Conservation (phyloP, 2,888 invertebrate genomes). For the Agriotes lineatus region DNA sequence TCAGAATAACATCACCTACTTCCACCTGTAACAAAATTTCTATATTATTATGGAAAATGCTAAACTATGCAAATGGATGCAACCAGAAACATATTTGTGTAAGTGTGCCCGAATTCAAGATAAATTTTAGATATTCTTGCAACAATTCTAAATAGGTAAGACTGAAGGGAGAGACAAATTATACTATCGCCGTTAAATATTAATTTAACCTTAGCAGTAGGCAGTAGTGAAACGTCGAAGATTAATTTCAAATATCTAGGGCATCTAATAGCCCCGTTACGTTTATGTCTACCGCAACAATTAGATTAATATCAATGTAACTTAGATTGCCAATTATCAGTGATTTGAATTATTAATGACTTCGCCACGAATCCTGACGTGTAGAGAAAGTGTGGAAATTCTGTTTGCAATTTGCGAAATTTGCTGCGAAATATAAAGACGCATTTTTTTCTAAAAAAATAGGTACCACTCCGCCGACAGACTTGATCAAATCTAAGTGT, state of each 20-base stretch:
- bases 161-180: not conserved
- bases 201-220: not conserved
- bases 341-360: not conserved
- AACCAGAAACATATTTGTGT: no score
- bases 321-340: not conserved
- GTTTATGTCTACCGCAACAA: not conserved
- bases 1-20: slow-evolving; percentile 93
- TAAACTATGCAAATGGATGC: no score
- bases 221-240: not conserved
- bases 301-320: slow-evolving; percentile 3
- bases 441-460: no score
- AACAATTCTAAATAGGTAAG: no score
- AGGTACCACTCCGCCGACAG: no score
- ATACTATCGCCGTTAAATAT: not conserved
- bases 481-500: not conserved
- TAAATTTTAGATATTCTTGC: no score
- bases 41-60: no score
- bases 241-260: slow-evolving; percentile 11
- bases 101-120: no score
- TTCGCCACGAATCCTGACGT: no score
- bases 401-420: not conserved
- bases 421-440: no score
- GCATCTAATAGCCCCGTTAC: not conserved
- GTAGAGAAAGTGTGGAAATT: not conserved
- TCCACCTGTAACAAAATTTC: slow-evolving; percentile 84